These are phyloP conservation scores for Syncerus caffer DNA, from an alignment of 2,797 vertebrate genomes.

Conservation along the genomic window DNA sequence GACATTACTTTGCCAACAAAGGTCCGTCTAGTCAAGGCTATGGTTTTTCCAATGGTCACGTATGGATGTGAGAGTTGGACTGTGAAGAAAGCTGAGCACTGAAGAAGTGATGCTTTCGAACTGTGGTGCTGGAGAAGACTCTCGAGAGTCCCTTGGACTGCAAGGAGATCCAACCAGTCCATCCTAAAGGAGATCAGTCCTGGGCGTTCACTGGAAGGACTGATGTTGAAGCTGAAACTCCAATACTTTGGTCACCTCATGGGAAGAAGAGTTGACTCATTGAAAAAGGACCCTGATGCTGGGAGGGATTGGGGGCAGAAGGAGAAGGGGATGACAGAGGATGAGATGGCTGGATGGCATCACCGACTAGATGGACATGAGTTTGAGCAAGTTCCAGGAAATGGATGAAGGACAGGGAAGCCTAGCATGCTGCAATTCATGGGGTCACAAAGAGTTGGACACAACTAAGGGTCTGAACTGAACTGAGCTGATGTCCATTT, in stretches of 20 bases:
- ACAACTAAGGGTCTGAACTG: neutral
- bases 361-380: accelerated
- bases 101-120: neutral
- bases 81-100: neutral
- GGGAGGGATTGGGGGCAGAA: neutral
- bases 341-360: neutral
- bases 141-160: neutral
- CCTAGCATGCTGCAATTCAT: accelerated
- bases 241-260: neutral
- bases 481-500: neutral
- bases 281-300: neutral
- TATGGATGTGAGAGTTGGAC: no score
- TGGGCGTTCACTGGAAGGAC: accelerated
- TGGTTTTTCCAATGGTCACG: no score
- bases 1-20: no score
- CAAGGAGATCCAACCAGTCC: neutral
- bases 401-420: neutral
- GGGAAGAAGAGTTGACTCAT: no score
- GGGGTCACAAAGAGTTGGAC: neutral
- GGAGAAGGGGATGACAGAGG: accelerated
- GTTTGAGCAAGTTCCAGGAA: neutral
- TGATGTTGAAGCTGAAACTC: neutral
- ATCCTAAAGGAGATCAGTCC: no score
- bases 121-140: neutral
- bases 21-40: no score